Conservation (phyloP, 2,113 vertebrate species). For the Gavialis gangeticus region DNA sequence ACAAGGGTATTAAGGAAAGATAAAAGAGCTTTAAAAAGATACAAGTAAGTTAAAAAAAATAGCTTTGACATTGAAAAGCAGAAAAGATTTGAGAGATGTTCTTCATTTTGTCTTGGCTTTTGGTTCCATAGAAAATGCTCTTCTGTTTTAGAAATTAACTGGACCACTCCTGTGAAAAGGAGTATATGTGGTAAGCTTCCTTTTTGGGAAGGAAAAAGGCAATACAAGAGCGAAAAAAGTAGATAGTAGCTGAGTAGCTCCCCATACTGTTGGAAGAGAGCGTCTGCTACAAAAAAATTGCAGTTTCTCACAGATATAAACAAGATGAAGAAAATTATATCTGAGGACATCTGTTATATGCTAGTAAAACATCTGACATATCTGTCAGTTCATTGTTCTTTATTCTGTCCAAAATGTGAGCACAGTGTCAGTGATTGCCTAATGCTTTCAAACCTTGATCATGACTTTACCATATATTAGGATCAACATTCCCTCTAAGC, state of each 20-base stretch:
- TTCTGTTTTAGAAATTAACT: neutral
- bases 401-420: neutral
- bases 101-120: neutral
- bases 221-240: neutral
- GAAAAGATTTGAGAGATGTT: neutral
- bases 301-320: neutral
- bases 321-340: neutral
- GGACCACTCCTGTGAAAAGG: neutral
- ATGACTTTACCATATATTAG: fast-evolving
- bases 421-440: neutral
- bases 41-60: neutral
- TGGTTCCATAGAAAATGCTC: neutral
- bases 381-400: neutral
- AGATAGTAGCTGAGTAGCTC: neutral
- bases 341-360: neutral
- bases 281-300: neutral
- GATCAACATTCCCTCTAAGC: too few species aligned
- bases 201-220: neutral
- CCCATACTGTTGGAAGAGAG: neutral
- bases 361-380: neutral
- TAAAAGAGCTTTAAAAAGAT: neutral
- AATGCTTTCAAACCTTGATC: fast-evolving
- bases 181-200: neutral
- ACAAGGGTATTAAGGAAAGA: neutral
- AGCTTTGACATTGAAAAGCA: neutral